Evolutionary conservation across 1,140 invertebrate species (phyloP), one percentile per base, ranked within the genome.

Genomic region (Aphaenogaster floridana): DNA sequence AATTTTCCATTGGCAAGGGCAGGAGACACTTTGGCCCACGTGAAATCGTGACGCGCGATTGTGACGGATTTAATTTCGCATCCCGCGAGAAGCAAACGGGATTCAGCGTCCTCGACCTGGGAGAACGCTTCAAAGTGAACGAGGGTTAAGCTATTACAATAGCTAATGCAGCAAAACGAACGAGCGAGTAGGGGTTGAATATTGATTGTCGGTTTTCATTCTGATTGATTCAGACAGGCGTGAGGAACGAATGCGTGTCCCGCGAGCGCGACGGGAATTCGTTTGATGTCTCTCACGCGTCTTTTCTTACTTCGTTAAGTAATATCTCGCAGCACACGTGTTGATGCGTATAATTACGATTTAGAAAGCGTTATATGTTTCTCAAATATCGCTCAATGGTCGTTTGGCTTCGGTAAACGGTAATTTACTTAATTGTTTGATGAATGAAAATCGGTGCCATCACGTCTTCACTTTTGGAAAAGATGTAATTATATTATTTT

Each of bases 201-300:
- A 84, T 92, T 52, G 91, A 92, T 91, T 88, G 86, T 88, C 79
- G 50, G 64, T 34, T 48, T 69, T 91, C 88, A 48, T 83, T 80
- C 74, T 54, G 86, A 92, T 92, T 72, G 90, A 92, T 57, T 92
- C 87, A 11, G 92, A 92, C 92, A 92, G 71, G 86, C 92, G 91
- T 92, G 86, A 90, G 15, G 87, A 61, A 87, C 71, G 54, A 89
- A 90, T 86, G 87, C 61, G 39, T 76, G 86, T 85, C 84, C 74
- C 85, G 79, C 85, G 79, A 83, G 81, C 64, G 89, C 74, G 77
- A 66, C 59, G 81, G 72, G 83, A 91, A 91, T 79, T 79, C 86
- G 83, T 92, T 92, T 92, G 84, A 92, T 79, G 77, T 92, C 74
- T 88, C 76, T 80, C 36, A 59, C 80, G 28, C 34, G 13, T 76